Percentiles rank a stretch among this genome's conserved stretches.
Evolutionary conservation across 2,113 vertebrate species (phyloP).

Genomic region (Hippocampus comes): DNA sequence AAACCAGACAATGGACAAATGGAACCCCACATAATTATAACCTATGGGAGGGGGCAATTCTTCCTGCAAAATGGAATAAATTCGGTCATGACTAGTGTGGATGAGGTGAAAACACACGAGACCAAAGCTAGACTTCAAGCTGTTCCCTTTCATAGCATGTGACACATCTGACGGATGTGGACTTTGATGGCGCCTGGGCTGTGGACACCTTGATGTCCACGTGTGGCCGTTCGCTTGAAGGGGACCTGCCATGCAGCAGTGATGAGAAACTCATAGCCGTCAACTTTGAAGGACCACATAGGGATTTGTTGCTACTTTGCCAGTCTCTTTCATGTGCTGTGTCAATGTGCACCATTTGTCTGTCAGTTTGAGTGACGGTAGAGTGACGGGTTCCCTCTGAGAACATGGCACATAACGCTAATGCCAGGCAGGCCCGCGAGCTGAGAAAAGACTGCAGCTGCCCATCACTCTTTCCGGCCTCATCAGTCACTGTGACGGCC

Average conservation of each 20-base stretch:
- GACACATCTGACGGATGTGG: constrained; percentile 55
- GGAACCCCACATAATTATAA: not conserved
- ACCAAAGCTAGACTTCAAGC: constrained; percentile 41
- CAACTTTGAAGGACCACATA: constrained; percentile 58
- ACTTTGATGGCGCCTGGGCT: constrained; percentile 51
- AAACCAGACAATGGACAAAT: constrained; percentile 4
- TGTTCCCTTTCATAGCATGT: constrained; percentile 52
- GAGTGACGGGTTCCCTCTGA: constrained; percentile 69
- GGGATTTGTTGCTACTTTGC: constrained; percentile 56
- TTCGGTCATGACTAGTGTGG: constrained; percentile 24
- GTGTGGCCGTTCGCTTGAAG: constrained; percentile 56
- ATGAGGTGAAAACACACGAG: constrained; percentile 46
- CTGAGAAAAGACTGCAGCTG: constrained; percentile 66
- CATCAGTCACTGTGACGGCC: constrained; percentile 69
- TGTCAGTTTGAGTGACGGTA: constrained; percentile 64
- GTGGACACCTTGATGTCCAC: constrained; percentile 59
- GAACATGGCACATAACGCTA: constrained; percentile 70
- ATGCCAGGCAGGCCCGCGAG: constrained; percentile 69
- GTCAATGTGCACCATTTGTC: constrained; percentile 59
- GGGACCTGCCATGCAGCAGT: constrained; percentile 56
- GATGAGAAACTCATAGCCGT: constrained; percentile 58
- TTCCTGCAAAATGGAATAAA: constrained; percentile 24
- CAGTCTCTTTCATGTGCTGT: constrained; percentile 66
- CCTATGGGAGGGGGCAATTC: not conserved
- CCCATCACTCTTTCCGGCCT: constrained; percentile 68